Evolutionary conservation across 2,113 vertebrate species (phyloP), one percentile per base, ranked within the genome.

Genomic region (Oreochromis tanganicae): DNA sequence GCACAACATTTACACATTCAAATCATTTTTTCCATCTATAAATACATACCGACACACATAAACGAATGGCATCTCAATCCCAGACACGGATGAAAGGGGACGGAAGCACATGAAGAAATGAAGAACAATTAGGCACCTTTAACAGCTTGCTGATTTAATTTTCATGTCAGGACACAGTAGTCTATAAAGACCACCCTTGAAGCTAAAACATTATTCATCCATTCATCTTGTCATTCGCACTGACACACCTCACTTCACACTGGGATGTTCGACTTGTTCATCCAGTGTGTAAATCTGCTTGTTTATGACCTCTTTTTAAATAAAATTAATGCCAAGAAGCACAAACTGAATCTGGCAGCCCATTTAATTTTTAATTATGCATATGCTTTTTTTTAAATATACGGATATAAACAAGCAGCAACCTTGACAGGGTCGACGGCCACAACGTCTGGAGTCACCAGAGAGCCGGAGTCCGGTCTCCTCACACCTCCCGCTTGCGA

Each of bases 401-500:
- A 19, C 7, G 9, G 38, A 21, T 16, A 80, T 86, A 87, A 92
- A 50, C 66, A 43, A 81, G 61, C 68, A 16, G 75, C 83, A 85
- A 92, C 91, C 89, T 93, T 94, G 91, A 84, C 88, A 21, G 85
- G 88, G 85, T 89, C 68, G 9, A 48, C 57, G 12, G 82, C 75
- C 34, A 46, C 73, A 46, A 38, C 29, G 87, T 88, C 87, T 59
- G 82, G 88, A 91, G 84, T 82, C 94, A 90, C 87, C 48, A 78
- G 86, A 91, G 91, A 82, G 50, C 90, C 50, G 7, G 85, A 82
- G 87, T 88, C 82, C 83, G n/a, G 90, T 85, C 85, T 90, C 82
- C 91, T 94, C 87, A 83, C 92, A 92, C 91, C 93, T 90, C 90
- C 91, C 21, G 80, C 87, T 84, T 89, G 85, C 12, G 54, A 93